phyloP scores from a whole-genome alignment of 2,797 vertebrate genomes.

The Somateria mollissima region DNA sequence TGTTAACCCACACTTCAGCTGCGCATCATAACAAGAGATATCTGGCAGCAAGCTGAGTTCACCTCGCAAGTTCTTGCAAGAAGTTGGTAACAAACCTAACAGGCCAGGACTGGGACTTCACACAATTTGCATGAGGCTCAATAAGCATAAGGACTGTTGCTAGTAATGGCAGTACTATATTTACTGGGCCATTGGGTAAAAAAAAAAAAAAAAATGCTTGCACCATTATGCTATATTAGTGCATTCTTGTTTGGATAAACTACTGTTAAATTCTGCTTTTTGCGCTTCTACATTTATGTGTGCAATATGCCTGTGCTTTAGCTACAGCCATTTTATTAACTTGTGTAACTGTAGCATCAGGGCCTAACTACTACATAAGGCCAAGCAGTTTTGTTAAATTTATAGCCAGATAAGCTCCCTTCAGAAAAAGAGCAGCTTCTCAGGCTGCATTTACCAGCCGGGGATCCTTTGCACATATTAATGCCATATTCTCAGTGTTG shows the following conservation, averaged over 20 bases:
- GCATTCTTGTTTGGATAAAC: background rate
- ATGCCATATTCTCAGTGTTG: background rate
- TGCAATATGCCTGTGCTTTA: background rate
- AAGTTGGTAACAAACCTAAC: background rate
- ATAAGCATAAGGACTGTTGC: background rate
- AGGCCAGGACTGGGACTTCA: background rate
- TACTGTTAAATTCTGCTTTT: background rate
- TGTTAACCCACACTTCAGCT: background rate
- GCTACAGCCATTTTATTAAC: background rate
- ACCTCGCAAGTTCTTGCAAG: background rate
- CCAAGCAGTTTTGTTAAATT: background rate
- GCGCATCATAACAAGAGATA: background rate
- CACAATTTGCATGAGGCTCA: background rate
- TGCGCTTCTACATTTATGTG: background rate
- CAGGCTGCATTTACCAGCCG: background rate
- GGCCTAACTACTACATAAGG: background rate
- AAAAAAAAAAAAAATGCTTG: background rate
- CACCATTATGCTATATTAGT: background rate
- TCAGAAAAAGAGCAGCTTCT: background rate
- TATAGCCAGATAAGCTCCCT: background rate
- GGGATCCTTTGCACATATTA: background rate
- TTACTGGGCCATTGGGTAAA: background rate
- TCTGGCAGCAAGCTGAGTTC: background rate
- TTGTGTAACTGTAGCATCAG: background rate
- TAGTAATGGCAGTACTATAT: background rate